Evolutionary conservation across 2,113 vertebrate species (phyloP), one percentile per base, ranked within the genome.

Genomic region (Nestor notabilis): DNA sequence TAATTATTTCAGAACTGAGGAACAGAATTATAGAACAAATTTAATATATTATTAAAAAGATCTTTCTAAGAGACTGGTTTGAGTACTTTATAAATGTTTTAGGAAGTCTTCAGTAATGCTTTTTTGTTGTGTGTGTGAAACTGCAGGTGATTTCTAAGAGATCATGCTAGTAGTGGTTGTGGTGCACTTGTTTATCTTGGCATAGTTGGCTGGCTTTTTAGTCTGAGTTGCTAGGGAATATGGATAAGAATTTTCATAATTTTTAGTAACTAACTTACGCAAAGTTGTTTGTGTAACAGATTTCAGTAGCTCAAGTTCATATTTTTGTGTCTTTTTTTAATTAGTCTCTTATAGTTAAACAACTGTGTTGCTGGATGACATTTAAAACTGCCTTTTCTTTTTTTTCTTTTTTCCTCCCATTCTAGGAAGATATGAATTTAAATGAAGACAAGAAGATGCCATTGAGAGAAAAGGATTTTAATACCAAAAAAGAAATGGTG

Each of bases 381-480:
- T 69, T 50, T 93, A 63, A 72, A 77, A 47, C 9, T 44, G 1
- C 6, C 29, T 86, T 49, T 95, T 39, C 52, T 44, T 94, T 82
- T 53, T 84, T 75, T 92, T 44, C 55, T 79, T 84, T 75, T 94
- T 29, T 94, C 14, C 9, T 63, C 11, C 18, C 25, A 64, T 91
- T 94, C n/a, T 97, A 99, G 99, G 99, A 99, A 98, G 99, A 99
- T 98, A 99, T 99, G 99, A 99, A 99, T 98, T 98, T 99, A 98
- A 99, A 99, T 97, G 99, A 99, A 97, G 99, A 99, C 86, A 99
- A 99, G 97, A 99, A 99, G 97, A 98, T 98, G 96, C 99, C 99
- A 77, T 97, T 99, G 96, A 98, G 99, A 95, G 99, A 99, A 95
- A 99, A 99, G 78, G 99, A 99, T 97, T 98, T 99, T 70, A 98